Base-by-base conservation (phyloP, 2,797 vertebrate species). In the Vultur gryphus region DNA sequence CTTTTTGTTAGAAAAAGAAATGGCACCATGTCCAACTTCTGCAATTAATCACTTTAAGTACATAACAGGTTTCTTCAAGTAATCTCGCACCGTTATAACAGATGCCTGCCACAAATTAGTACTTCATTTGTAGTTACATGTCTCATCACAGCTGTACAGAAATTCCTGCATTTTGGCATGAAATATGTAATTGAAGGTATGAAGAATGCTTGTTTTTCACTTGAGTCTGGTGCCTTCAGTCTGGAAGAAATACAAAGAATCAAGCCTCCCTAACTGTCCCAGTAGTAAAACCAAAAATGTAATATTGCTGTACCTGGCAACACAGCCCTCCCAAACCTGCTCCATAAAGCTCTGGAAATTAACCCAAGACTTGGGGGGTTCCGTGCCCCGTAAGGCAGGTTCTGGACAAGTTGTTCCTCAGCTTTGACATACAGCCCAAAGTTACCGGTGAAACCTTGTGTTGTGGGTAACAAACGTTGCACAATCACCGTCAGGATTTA, bases 71-170 rank as follows among this genome's bases (percentile, higher is more conserved):
- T 33, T 35, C 44, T 61, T 21, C 26, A n/a, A 52, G 5, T 31
- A 29, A 25, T 6, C 19, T 61, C 59, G 14, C 33, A 8, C 21
- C 8, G 0, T 17, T 21, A 2, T 1, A 20, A 5, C 0, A 79
- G 37, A 52, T 24, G 21, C 55, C 57, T 21, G 31, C 29, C n/a
- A 4, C 17, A 24, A 28, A 10, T 6, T 2, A 55, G 18, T 4
- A 23, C 51, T 49, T 13, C 4, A 2, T 15, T 37, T 29, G 11
- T 28, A 52, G 29, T 16, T 10, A 41, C 21, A 13, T 2, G 6
- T 29, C 37, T 44, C n/a, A 39, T 6, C 26, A 8, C 65, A 43
- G 35, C 57, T 18, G 21, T 9, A 48, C 16, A n/a, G 28, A 16
- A 61, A 91, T 11, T 4, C 46, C 54, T 12, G 37, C 3, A 0